phyloP scores from a whole-genome alignment of 2,888 invertebrate genomes.

The Helicoverpa assulta region DNA sequence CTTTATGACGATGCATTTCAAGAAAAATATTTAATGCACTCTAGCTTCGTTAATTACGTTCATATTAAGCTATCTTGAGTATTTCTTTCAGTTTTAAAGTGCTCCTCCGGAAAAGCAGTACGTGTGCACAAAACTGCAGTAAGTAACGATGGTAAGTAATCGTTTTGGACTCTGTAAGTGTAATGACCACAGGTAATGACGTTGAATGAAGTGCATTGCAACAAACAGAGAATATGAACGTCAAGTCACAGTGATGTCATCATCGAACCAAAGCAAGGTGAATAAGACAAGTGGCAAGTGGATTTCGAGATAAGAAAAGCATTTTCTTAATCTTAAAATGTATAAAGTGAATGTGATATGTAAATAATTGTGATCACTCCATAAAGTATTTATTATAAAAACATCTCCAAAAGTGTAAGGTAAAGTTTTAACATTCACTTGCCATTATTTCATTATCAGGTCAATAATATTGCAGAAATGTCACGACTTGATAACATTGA shows the following conservation, averaged over 20 bases:
- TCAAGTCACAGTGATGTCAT: slow-evolving; percentile 27
- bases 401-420: slow-evolving; percentile 34
- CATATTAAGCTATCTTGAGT: too few relatives aligned
- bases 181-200: slow-evolving; percentile 59
- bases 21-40: background rate
- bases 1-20: background rate
- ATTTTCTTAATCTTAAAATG: slow-evolving; percentile 17
- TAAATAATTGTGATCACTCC: slow-evolving; percentile 15
- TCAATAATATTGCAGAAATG: slow-evolving; percentile 72
- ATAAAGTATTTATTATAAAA: background rate
- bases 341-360: slow-evolving; percentile 31
- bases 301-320: slow-evolving; percentile 37
- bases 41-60: too few relatives aligned
- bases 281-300: slow-evolving; percentile 46
- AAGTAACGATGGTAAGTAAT: too few relatives aligned
- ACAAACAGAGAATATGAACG: slow-evolving; percentile 14
- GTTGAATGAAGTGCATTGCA: slow-evolving; percentile 38
- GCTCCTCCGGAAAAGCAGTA: too few relatives aligned
- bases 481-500: slow-evolving; percentile 89
- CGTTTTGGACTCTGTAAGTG: slow-evolving; percentile 18
- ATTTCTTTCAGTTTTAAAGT: too few relatives aligned
- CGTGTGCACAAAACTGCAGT: background rate
- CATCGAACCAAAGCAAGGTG: slow-evolving; percentile 35
- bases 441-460: slow-evolving; percentile 55
- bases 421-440: slow-evolving; percentile 50